These are phyloP conservation scores for Drosophila hydei DNA, from an alignment of 1,140 invertebrate genomes.

Conservation along the genomic window DNA sequence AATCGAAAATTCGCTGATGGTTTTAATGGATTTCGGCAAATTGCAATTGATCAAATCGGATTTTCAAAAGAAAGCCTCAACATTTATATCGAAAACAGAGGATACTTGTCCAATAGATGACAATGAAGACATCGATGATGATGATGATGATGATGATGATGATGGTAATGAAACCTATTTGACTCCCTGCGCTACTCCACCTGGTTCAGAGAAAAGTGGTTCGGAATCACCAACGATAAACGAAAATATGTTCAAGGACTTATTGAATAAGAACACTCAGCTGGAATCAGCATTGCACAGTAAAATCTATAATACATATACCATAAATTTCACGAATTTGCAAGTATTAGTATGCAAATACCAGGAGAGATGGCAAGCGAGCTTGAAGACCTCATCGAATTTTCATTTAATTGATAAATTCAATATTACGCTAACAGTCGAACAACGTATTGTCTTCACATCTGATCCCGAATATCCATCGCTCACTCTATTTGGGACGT, in stretches of 20 bases:
- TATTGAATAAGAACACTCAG: conserved; percentile 81
- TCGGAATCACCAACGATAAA: conserved; percentile 82
- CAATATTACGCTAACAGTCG: conserved; percentile 93
- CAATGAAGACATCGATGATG: conserved; percentile 76
- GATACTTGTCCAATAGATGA: conserved; percentile 28
- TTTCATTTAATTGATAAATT: conserved; percentile 96
- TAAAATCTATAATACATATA: conserved; percentile 93
- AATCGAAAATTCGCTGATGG: conserved; percentile 90
- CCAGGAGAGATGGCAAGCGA: conserved; percentile 94
- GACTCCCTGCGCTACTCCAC: conserved; percentile 96
- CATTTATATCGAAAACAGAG: conserved; percentile 29
- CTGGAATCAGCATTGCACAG: conserved; percentile 89
- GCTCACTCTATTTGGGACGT: conserved; percentile 91
- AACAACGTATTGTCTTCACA: conserved; percentile 91
- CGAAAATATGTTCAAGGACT: conserved; percentile 37
- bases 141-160: conserved; percentile 85
- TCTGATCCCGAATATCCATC: conserved; percentile 94
- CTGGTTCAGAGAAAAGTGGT: conserved; percentile 89
- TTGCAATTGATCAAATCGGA: conserved; percentile 89
- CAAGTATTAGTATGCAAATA: conserved; percentile 94
- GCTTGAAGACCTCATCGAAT: conserved; percentile 91
- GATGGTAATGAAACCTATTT: conserved; percentile 90
- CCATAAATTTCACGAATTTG: conserved; percentile 92
- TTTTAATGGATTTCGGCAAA: conserved; percentile 93
- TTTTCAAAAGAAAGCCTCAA: conserved; percentile 52